phyloP scores from a whole-genome alignment of 2,113 vertebrate species.

The Grammomys dolichurus region DNA sequence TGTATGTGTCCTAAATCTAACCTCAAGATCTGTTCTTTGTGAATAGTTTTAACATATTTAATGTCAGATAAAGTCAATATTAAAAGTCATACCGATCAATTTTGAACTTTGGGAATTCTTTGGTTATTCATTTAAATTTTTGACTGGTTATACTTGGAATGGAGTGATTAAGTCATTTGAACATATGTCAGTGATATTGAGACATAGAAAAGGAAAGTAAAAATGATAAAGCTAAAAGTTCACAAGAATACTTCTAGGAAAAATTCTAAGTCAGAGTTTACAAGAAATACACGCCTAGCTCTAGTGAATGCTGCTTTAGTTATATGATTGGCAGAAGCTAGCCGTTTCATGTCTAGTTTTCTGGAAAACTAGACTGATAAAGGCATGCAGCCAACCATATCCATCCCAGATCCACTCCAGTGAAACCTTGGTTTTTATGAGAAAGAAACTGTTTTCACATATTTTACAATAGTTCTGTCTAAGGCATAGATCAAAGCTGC shows the following conservation, averaged over 20 bases:
- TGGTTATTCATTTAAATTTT: slow-evolving; percentile 15
- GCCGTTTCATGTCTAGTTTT: slow-evolving; percentile 35
- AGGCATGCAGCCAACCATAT: slow-evolving; percentile 48
- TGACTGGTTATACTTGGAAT: background rate
- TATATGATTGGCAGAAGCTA: background rate
- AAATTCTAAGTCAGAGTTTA: background rate
- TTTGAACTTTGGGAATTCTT: background rate
- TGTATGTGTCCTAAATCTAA: background rate
- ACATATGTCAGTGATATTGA: background rate
- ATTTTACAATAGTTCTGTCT: slow-evolving; percentile 70
- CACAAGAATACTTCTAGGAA: background rate
- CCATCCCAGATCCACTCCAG: slow-evolving; percentile 53
- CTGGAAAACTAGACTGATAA: slow-evolving; percentile 38
- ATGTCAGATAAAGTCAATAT: background rate
- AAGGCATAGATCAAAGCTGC: slow-evolving; percentile 82
- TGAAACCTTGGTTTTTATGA: slow-evolving; percentile 67
- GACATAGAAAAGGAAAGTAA: background rate
- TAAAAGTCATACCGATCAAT: background rate
- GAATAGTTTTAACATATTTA: background rate
- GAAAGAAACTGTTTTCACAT: slow-evolving; percentile 70
- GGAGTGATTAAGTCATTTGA: background rate
- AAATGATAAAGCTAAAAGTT: background rate
- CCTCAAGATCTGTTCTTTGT: background rate
- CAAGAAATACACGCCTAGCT: background rate
- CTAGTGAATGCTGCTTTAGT: slow-evolving; percentile 31